Evolutionary conservation across 2,113 vertebrate genomes (phyloP).

Genomic region (Galeopterus variegatus): DNA sequence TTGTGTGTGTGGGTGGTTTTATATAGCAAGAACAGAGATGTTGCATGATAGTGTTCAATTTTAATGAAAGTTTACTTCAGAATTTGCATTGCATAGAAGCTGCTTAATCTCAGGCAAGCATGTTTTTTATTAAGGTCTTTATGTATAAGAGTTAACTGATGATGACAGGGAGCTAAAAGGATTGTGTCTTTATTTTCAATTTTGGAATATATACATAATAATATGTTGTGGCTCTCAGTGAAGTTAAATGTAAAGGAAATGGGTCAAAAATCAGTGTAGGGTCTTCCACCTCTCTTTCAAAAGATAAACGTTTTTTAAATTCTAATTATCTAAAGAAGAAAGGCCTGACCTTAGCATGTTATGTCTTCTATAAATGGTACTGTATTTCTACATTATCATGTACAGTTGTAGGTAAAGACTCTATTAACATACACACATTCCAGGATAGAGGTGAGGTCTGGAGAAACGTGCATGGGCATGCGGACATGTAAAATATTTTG

Average conservation of each 20-base stretch:
- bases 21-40: background rate
- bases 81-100: background rate
- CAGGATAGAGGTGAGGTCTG: slow-evolving; percentile 66
- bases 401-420: slow-evolving; percentile 54
- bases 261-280: background rate
- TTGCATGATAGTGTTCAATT: background rate
- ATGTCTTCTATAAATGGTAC: slow-evolving; percentile 54
- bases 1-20: background rate
- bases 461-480: slow-evolving; percentile 60
- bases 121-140: background rate
- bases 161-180: background rate
- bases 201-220: background rate
- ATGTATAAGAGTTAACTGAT: background rate
- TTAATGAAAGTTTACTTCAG: slow-evolving; percentile 32
- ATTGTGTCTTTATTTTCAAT: background rate
- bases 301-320: background rate
- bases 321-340: slow-evolving; percentile 1
- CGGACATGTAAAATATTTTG: background rate
- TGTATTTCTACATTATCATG: background rate
- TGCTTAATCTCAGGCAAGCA: background rate
- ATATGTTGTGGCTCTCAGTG: background rate
- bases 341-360: slow-evolving; percentile 20
- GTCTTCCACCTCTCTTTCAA: background rate
- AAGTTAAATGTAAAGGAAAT: slow-evolving; percentile 4
- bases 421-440: slow-evolving; percentile 76